Base-by-base conservation (phyloP, 1,140 invertebrate species). In the Coenobita brevimanus region DNA sequence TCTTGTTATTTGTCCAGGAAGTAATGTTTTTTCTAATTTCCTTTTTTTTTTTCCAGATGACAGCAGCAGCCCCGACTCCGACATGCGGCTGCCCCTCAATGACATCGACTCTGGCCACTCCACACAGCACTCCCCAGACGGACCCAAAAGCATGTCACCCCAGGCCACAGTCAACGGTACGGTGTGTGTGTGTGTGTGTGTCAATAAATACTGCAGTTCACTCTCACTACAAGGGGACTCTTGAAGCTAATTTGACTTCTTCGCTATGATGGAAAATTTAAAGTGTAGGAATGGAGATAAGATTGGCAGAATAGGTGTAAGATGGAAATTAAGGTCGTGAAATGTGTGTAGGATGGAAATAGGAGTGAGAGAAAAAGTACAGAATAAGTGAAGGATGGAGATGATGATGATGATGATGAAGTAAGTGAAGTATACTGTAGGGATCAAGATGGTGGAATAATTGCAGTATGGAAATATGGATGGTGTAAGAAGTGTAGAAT, bases 21-120 rank as follows among this genome's bases (percentile, higher is more conserved):
- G n/a, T n/a, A n/a, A n/a, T n/a, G n/a, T n/a, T n/a, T n/a, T n/a
- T n/a, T n/a, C n/a, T n/a, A n/a, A n/a, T n/a, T n/a, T n/a, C n/a
- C n/a, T n/a, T n/a, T 46, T 38, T 75, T 33, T 80, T 41, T 27
- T 76, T 54, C 10, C 96, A 90, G 96, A 97, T 90, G 96, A 96
- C 91, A 96, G 97, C 91, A 96, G 95, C 50, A 97, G 96, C 78
- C 96, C 96, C 17, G 96, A 97, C 91, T 97, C 96, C n/a, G 96
- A 97, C 91, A 94, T 89, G 2, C 88, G 95, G 73, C 93, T 96
- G 90, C 95, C 96, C 83, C 95, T 96, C 90, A 92, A 94, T 2
- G 95, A 96, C 92, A 95, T 95, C 17, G 97, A 98, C 91, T 97
- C 97, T 89, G 97, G 97, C 8, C 96, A 97, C 92, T 97, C 96